Percentiles rank a stretch among this genome's conserved stretches.
These are phyloP conservation scores for Drosophila merina DNA, from an alignment of 2,888 invertebrate genomes.

Conservation along the genomic window DNA sequence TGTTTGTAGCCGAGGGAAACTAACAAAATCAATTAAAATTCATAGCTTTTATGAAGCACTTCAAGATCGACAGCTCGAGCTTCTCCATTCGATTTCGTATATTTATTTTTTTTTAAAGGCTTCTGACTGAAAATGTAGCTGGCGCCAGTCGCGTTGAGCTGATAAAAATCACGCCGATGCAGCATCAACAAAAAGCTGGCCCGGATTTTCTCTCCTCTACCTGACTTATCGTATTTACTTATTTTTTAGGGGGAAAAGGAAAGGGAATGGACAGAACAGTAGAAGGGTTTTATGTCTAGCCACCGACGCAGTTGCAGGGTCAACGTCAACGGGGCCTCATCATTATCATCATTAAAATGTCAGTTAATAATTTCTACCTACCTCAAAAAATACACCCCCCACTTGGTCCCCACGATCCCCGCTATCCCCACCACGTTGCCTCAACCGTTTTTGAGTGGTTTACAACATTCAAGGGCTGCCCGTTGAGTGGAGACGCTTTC, in stretches of 20 bases:
- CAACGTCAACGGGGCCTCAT: constrained; percentile 70
- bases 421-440: constrained; percentile 30
- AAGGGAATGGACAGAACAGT: constrained; percentile 21
- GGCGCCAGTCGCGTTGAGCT: constrained; percentile 77
- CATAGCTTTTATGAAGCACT: constrained; percentile 76
- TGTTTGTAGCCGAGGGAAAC: constrained; percentile 19
- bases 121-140: constrained; percentile 45
- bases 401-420: constrained; percentile 7
- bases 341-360: constrained; percentile 82
- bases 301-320: constrained; percentile 77
- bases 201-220: constrained; percentile 33
- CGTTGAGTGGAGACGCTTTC: constrained; percentile 5
- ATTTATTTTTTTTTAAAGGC: constrained; percentile 1
- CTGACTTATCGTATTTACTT: constrained; percentile 26
- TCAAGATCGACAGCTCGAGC: constrained; percentile 25
- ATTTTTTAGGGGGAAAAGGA: neutral
- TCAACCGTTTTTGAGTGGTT: constrained; percentile 66
- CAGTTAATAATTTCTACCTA: constrained; percentile 78
- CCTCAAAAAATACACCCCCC: constrained; percentile 20
- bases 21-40: constrained; percentile 81
- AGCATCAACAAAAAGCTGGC: constrained; percentile 67
- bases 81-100: constrained; percentile 15
- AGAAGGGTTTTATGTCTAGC: constrained; percentile 70
- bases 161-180: constrained; percentile 80
- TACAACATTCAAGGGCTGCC: constrained; percentile 50